A percentile compares a stretch with the other conserved stretches of the same genome.
Evolutionary conservation across 2,888 invertebrate species (phyloP).

Genomic region (Tortrix viridana): DNA sequence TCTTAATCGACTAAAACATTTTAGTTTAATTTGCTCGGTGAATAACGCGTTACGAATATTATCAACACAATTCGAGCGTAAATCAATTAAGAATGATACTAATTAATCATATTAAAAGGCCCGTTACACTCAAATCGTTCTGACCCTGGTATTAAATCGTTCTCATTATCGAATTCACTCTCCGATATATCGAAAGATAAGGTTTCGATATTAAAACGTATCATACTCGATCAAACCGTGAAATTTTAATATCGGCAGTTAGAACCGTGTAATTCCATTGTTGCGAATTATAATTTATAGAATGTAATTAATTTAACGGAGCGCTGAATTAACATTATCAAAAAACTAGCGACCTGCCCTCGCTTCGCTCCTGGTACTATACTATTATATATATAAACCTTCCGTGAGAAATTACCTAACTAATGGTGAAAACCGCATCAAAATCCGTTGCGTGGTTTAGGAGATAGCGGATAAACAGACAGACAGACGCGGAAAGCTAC

Average conservation of each 20-base stretch:
- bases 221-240: constrained; percentile 9
- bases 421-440: no score
- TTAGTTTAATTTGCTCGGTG: constrained; percentile 7
- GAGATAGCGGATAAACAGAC: no score
- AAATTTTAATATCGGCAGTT: constrained; percentile 18
- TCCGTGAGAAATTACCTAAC: no score
- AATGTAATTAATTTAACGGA: not conserved
- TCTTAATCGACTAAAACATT: constrained; percentile 4
- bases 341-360: no score
- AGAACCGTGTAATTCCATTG: constrained; percentile 13
- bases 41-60: not conserved
- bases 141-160: constrained; percentile 16
- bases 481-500: no score
- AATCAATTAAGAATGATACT: constrained; percentile 13
- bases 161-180: constrained; percentile 15
- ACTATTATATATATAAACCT: no score
- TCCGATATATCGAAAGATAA: constrained; percentile 27
- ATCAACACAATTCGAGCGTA: not conserved
- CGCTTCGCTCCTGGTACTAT: no score
- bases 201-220: constrained; percentile 12
- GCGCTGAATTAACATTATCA: not conserved
- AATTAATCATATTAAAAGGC: constrained; percentile 14
- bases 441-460: no score
- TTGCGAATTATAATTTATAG: not conserved
- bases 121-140: constrained; percentile 15